Evolutionary conservation across 2,797 vertebrate species (phyloP), one percentile per base, ranked within the genome.

Genomic region (Harpagifer antarcticus): DNA sequence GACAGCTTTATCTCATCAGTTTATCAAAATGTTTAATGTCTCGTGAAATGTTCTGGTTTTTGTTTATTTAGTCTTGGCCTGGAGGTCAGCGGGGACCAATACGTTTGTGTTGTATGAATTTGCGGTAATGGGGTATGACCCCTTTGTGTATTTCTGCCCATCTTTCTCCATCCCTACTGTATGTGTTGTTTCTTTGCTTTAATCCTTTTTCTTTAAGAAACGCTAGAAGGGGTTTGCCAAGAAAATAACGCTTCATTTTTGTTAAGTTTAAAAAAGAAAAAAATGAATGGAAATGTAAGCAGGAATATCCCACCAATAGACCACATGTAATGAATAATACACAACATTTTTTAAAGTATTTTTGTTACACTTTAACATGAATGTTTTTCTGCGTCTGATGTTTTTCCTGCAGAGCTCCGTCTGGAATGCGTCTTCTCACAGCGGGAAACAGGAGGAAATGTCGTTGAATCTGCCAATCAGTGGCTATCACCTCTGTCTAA

Each of bases 401-500:
- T 79, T 84, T 87, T 63, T 79, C 73, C 74, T 67, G 44, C 23
- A 69, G 56, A 73, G 44, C 54, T 63, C 3, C 2, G 53, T 40
- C 69, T 74, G 87, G 85, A 83, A 86, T 86, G 79, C 74, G 72
- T 70, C 68, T 58, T 74, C 67, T 78, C 88, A 67, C 89, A 85
- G 84, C 67, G 44, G 91, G 88, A 84, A 76, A 74, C 80, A 62
- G 74, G 74, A 84, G 80, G 83, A 81, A 90, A 87, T 74, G 78
- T 81, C 61, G 23, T 55, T 74, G 67, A 83, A 57, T 87, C 84
- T 88, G 76, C 82, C 90, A 79, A 64, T 90, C 86, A 72, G 76
- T 61, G 54, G 72, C 81, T 56, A 86, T 86, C 84, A 88, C 88
- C 88, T 90, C 83, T 61, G 62, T 82, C 79, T 89, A 88, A 90